Evolutionary conservation across 2,113 vertebrate species (phyloP).

Genomic region (Hypocryptadius cinnamomeus): DNA sequence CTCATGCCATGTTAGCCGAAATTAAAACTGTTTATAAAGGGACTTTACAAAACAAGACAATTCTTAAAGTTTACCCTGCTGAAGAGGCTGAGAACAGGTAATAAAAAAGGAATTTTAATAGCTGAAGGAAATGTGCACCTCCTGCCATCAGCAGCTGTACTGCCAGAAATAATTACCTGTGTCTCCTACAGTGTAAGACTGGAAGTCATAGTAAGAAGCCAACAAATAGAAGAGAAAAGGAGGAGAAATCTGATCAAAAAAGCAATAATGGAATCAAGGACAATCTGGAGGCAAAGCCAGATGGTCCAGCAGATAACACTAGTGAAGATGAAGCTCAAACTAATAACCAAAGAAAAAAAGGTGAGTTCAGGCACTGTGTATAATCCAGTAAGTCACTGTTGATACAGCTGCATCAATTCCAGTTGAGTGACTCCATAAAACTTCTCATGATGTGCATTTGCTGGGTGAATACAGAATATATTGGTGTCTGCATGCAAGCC

Average conservation of each 20-base stretch:
- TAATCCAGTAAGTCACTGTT: neutral
- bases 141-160: neutral
- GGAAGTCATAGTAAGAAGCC: slow-evolving; percentile 75
- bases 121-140: neutral
- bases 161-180: slow-evolving; percentile 20
- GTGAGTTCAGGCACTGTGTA: slow-evolving; percentile 30
- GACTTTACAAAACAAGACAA: neutral
- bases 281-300: slow-evolving; percentile 73
- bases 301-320: slow-evolving; percentile 66
- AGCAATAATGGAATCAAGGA: slow-evolving; percentile 83
- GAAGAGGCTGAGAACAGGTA: neutral
- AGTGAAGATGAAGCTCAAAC: slow-evolving; percentile 74
- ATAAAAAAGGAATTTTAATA: neutral
- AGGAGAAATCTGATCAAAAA: slow-evolving; percentile 77
- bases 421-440: neutral
- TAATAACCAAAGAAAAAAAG: slow-evolving; percentile 80
- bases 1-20: neutral
- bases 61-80: neutral
- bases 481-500: neutral
- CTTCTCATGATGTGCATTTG: neutral
- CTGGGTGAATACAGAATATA: neutral
- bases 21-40: neutral
- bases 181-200: slow-evolving; percentile 76
- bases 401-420: neutral
- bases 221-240: slow-evolving; percentile 74